Conservation (phyloP, 2,113 vertebrate species). For the Rhynchopsitta pachyrhyncha region DNA sequence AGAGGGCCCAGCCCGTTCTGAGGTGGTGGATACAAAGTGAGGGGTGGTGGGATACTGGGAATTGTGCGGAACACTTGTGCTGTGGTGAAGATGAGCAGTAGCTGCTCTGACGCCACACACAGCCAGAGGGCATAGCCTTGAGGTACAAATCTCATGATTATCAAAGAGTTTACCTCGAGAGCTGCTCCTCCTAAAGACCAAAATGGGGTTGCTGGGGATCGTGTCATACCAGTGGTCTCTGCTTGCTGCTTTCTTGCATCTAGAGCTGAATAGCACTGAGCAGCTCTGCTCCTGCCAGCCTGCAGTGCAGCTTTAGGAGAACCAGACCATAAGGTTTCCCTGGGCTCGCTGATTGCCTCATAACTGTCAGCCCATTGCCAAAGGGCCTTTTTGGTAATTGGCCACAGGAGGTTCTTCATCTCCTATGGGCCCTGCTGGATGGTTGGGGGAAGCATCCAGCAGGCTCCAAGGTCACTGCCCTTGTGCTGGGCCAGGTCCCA, state of each 20-base stretch:
- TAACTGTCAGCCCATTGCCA: accelerated
- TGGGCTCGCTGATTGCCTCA: neutral
- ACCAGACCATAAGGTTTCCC: neutral
- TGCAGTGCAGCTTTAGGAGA: neutral
- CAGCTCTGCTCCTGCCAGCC: neutral
- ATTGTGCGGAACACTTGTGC: neutral
- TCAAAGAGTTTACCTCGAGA: neutral
- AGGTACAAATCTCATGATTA: neutral
- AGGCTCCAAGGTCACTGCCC: neutral
- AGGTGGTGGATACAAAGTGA: too few species aligned
- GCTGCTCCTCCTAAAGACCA: neutral
- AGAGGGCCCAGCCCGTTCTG: neutral
- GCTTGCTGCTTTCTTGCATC: neutral
- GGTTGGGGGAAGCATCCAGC: neutral
- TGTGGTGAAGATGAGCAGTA: neutral
- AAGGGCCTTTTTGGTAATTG: neutral
- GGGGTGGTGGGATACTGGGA: neutral
- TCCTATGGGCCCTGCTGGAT: neutral
- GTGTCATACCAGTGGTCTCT: neutral
- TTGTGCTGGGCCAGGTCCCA: neutral
- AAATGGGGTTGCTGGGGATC: neutral
- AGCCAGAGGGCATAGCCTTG: neutral
- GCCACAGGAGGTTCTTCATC: neutral
- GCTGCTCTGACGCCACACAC: neutral
- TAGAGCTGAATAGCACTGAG: neutral